These are phyloP conservation scores for Ophiothrix spiculata DNA, from an alignment of 35 echinoderm and acorn worm species.

Conservation along the genomic window DNA sequence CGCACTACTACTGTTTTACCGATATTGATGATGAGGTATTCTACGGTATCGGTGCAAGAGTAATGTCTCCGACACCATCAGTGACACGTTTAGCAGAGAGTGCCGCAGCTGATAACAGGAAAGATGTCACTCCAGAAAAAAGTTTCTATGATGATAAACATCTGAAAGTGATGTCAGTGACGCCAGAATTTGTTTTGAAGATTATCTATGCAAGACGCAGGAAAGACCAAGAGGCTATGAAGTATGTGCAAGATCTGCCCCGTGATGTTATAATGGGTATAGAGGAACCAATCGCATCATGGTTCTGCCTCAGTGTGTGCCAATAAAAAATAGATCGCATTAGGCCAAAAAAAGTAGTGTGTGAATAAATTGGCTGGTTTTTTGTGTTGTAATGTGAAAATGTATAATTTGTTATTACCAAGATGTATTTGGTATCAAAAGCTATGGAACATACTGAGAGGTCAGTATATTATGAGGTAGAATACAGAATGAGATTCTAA, in stretches of 20 bases:
- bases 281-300: neutral
- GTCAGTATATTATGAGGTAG: too few species aligned
- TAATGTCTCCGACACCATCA: neutral
- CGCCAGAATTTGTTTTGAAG: neutral
- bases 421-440: too few species aligned
- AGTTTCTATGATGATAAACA: conserved; percentile 4
- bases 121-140: neutral
- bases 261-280: neutral
- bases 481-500: too few species aligned
- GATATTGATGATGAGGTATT: neutral
- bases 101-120: neutral
- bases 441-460: too few species aligned
- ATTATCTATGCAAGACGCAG: neutral
- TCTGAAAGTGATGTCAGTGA: neutral
- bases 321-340: too few species aligned
- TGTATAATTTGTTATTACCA: too few species aligned
- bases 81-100: neutral
- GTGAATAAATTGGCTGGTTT: too few species aligned
- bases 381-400: too few species aligned
- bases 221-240: neutral
- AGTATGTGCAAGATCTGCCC: neutral
- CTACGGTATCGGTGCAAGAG: neutral
- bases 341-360: too few species aligned
- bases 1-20: neutral
- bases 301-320: neutral